These are phyloP conservation scores for Drosophila arawakana DNA, from an alignment of 1,140 invertebrate genomes.

Conservation along the genomic window DNA sequence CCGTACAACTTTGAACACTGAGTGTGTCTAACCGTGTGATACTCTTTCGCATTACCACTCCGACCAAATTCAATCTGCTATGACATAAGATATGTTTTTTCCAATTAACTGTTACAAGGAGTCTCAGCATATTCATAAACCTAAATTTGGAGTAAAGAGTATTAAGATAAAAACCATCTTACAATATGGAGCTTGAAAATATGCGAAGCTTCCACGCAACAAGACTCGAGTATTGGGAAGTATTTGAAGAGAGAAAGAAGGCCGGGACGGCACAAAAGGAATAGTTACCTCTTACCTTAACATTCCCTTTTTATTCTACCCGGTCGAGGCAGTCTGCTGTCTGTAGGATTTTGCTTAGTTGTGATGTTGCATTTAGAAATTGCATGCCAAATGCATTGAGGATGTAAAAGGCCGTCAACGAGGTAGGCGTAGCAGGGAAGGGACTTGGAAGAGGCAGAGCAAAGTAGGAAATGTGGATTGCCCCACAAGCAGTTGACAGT, in stretches of 20 bases:
- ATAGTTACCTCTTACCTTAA: not conserved
- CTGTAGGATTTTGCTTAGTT: constrained; percentile 30
- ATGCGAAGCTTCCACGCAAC: constrained; percentile 20
- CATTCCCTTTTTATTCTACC: no score
- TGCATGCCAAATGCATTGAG: constrained; percentile 73
- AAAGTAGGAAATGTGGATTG: constrained; percentile 3
- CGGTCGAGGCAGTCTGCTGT: constrained; percentile 22
- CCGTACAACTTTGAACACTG: not conserved
- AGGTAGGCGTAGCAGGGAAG: not conserved
- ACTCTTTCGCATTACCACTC: not conserved
- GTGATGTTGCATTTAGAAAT: constrained; percentile 68
- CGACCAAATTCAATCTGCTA: no score
- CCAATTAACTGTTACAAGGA: not conserved
- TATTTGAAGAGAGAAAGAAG: not conserved
- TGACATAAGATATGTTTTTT: no score
- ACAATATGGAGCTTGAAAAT: constrained; percentile 30
- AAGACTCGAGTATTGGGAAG: not conserved
- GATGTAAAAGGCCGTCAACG: not conserved
- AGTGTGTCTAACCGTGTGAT: constrained; percentile 14
- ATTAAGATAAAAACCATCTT: constrained; percentile 5
- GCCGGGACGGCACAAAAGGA: not conserved
- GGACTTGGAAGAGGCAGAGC: not conserved
- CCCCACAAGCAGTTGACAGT: constrained; percentile 66
- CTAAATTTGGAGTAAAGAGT: not conserved
- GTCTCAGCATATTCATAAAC: not conserved